A percentile compares a stretch with the other conserved stretches of the same genome.
phyloP scores from a whole-genome alignment of 2,113 vertebrate species.

The Equus quagga region DNA sequence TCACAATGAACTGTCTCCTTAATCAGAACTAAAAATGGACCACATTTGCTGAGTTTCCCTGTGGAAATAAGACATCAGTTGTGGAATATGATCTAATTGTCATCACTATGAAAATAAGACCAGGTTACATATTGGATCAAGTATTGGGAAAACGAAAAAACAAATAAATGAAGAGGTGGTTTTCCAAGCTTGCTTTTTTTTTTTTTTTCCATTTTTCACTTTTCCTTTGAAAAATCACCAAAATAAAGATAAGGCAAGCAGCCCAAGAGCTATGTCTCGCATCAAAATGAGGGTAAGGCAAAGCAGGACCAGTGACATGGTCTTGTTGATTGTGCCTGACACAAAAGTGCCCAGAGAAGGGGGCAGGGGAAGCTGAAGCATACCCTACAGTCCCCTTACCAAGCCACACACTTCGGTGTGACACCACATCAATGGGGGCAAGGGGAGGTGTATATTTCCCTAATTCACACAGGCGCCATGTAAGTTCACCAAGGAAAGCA shows the following conservation, averaged over 20 bases:
- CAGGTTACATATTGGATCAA: background rate
- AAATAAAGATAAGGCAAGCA: background rate
- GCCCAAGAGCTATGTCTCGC: background rate
- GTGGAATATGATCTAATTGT: background rate
- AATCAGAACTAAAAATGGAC: background rate
- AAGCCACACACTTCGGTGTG: background rate
- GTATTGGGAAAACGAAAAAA: background rate
- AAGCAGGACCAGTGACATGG: background rate
- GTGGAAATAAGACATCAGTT: background rate
- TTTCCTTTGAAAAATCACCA: background rate
- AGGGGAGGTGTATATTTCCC: background rate
- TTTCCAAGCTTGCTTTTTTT: background rate
- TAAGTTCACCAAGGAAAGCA: background rate
- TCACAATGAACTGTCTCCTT: background rate
- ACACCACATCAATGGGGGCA: fast-evolving
- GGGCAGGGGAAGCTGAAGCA: background rate
- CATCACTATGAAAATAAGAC: background rate
- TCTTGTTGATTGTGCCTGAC: background rate
- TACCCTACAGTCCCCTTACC: background rate
- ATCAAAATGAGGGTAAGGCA: background rate
- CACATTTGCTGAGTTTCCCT: background rate
- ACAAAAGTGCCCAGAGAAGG: background rate
- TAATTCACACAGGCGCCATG: background rate
- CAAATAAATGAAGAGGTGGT: background rate
- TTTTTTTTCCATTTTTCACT: background rate